phyloP scores from a whole-genome alignment of 2,113 vertebrate genomes.

The Mellivora capensis region DNA sequence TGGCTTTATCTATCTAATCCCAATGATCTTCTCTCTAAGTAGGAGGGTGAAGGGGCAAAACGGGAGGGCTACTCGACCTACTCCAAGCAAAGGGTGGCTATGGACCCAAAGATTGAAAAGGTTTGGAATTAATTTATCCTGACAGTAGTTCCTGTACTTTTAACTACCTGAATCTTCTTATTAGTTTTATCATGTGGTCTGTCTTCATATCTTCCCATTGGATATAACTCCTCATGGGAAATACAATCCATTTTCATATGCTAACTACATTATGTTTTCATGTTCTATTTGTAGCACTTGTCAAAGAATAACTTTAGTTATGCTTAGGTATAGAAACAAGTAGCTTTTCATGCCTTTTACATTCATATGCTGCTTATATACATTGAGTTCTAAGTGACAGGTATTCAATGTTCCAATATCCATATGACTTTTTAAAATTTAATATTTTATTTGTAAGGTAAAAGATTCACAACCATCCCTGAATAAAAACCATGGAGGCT shows the following conservation, averaged over 20 bases:
- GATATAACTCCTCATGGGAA: neutral
- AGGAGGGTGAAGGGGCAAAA: neutral
- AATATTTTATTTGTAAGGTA: conserved; percentile 26
- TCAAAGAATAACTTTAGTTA: neutral
- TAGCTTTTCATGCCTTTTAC: neutral
- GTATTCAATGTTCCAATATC: neutral
- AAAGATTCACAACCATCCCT: neutral
- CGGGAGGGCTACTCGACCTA: neutral
- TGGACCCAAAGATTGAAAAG: neutral
- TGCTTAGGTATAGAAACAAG: neutral
- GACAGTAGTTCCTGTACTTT: neutral
- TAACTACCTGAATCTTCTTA: neutral
- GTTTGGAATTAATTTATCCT: neutral
- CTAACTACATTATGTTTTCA: neutral
- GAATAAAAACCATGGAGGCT: neutral
- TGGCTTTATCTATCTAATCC: neutral
- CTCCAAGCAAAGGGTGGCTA: neutral
- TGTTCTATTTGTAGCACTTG: neutral
- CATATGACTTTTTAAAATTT: neutral
- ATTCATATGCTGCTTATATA: neutral
- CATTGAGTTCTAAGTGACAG: neutral
- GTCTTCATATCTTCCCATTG: neutral
- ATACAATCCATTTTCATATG: neutral
- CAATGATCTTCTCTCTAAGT: neutral
- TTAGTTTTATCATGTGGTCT: neutral